A percentile compares a stretch with the other conserved stretches of the same genome.
Evolutionary conservation across 2,797 vertebrate species (phyloP).

Genomic region (Pseudomugil gertrudae): DNA sequence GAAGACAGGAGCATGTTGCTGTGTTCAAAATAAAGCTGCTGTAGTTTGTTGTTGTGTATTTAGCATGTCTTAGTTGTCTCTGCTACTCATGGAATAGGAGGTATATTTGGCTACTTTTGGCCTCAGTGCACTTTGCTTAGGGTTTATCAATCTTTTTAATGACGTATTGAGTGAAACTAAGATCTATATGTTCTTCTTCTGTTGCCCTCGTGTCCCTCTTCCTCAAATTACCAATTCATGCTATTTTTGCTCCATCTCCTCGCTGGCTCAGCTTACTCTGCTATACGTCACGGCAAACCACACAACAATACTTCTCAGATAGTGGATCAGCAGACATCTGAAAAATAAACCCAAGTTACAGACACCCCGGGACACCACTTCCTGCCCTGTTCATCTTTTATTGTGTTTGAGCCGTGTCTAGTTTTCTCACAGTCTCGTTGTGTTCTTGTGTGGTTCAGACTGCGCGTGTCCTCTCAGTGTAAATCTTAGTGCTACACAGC

Average conservation of each 20-base stretch:
- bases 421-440: constrained; percentile 22
- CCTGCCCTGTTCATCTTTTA: constrained; percentile 19
- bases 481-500: constrained; percentile 33
- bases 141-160: constrained; percentile 47
- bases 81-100: constrained; percentile 22
- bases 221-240: constrained; percentile 30
- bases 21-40: constrained; percentile 1
- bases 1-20: neutral
- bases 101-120: constrained; percentile 39
- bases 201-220: constrained; percentile 16
- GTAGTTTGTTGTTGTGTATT: constrained; percentile 22
- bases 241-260: constrained; percentile 15
- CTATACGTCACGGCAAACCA: constrained; percentile 18
- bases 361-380: neutral
- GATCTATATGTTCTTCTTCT: constrained; percentile 35
- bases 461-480: constrained; percentile 8
- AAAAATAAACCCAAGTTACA: constrained; percentile 21
- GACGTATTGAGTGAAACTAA: constrained; percentile 27
- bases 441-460: constrained; percentile 17
- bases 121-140: constrained; percentile 27
- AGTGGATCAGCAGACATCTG: constrained; percentile 8
- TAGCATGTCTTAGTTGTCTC: constrained; percentile 3
- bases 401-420: constrained; percentile 1
- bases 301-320: constrained; percentile 8
- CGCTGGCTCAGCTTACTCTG: neutral